Evolutionary conservation across 2,113 vertebrate species (phyloP), one percentile per base, ranked within the genome.

Genomic region (Laticauda laticaudata): DNA sequence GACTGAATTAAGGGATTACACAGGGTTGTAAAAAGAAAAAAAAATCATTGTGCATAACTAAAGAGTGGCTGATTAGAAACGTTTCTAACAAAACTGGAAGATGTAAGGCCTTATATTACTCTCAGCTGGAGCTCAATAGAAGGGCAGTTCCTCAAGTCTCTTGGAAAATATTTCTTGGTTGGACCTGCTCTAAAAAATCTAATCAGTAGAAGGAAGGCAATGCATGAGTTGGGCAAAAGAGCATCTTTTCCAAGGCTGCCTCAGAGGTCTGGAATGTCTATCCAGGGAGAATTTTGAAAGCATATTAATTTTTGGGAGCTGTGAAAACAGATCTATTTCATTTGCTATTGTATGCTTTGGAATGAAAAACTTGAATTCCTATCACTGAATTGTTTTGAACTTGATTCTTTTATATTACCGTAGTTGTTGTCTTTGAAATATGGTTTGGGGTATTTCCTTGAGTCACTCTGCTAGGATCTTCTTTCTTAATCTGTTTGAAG

Each of bases 181-280:
- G 59, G 48, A 48, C 34, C 1, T 39, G 24, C n/a, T 29, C 18
- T 51, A 86, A 87, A 86, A 81, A 57, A 57, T 61, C 56, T 43
- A 29, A 61, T 87, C 54, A 48, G 15, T 48, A 2, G 2, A 48
- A 20, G 34, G 57, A 54, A 56, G 3, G 10, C 43, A 86, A 55
- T 43, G 29, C 39, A 59, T 29, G 39, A 87, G 18, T 23, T 23
- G 43, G 4, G 3, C 55, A 61, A 45, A 45, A 48, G 3, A 34
- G 18, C 54, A 56, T 55, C 8, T 91, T 90, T 91, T 48, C 81
- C 43, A 59, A n/a, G 2, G 6, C 57, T 69, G 45, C 48, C 29
- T 69, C 86, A 92, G 29, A 45, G 11, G 29, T 53, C 53, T 88
- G 91, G 91, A 92, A 88, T 69, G 86, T 64, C 86, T n/a, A 12